Base-by-base conservation (phyloP, 2,113 vertebrate genomes). In the Paratilapia polleni region DNA sequence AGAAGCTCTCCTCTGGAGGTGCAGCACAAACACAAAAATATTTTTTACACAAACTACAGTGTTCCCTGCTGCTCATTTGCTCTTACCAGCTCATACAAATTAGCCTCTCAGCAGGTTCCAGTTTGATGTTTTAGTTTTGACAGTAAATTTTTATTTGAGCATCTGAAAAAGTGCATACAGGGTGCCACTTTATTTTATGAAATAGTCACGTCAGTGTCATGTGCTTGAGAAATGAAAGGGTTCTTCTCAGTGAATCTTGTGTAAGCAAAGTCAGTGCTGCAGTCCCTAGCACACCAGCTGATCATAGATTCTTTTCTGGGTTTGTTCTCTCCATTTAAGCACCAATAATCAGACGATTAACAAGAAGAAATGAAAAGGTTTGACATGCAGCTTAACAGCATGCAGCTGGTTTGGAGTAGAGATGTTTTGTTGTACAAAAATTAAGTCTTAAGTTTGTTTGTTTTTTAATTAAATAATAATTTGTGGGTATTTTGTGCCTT, bases 1-100 rank as follows among this genome's bases (percentile, higher is more conserved):
- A 62, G 74, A 49, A 58, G 77, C 54, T 79, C 84, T 78, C 59
- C 66, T 57, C 31, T 80, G 85, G 80, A 76, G 87, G 68, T 78
- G 85, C 20, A 4, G 78, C 80, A 56, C 77, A 79, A 47, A 57
- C 47, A 88, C 57, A 77, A n/a, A 57, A n/a, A 73, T 54, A 60
- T 7, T 24, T 66, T 82, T 61, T 38, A 54, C 31, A 54, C 34
- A 59, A 79, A 74, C 80, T 15, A 58, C 60, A 8, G 31, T 1
- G 10, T 56, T 86, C 83, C 84, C 86, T 31, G 82, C 78, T 74
- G 60, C 79, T 87, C 66, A 77, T 89, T 88, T 91, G 63, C 36
- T 87, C 24, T 75, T 70, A 57, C 54, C 76, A 81, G 68, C 60
- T 58, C 56, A 64, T 24, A 78, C 64, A 87, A 83, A 84, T 87